Conservation (phyloP, 2,888 invertebrate species). For the Drosophila formosana region DNA sequence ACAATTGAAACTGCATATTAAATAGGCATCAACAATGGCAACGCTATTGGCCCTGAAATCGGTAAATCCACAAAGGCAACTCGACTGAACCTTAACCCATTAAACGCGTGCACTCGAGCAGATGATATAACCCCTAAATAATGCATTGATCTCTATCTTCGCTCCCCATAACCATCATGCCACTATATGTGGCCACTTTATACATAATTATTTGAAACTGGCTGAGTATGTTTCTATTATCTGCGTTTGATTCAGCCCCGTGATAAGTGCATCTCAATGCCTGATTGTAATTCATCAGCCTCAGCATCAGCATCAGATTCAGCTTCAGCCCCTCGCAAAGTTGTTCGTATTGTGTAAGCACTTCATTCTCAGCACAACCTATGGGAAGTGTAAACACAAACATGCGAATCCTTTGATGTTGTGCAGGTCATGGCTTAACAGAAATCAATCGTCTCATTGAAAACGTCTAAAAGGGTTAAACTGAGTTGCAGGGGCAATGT, state of each 20-base stretch:
- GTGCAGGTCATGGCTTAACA: neutral
- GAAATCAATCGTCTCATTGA: neutral
- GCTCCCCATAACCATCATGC: neutral
- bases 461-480: neutral
- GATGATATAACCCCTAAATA: conserved; percentile 45
- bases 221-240: conserved; percentile 19
- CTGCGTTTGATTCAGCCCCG: conserved; percentile 11
- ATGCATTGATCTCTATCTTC: conserved; percentile 35
- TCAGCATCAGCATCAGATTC: neutral
- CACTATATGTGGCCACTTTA: conserved; percentile 22
- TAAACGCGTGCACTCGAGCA: conserved; percentile 39
- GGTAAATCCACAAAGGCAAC: conserved; percentile 20
- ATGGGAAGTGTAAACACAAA: conserved; percentile 11
- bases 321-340: neutral
- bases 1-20: conserved; percentile 75
- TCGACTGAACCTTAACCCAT: conserved; percentile 42
- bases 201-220: conserved; percentile 29
- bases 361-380: neutral
- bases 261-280: conserved; percentile 19
- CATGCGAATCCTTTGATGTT: conserved; percentile 6
- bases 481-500: neutral
- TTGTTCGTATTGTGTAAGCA: neutral
- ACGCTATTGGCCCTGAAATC: conserved; percentile 34
- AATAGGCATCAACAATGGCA: conserved; percentile 55
- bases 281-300: conserved; percentile 5